phyloP scores from a whole-genome alignment of 2,797 vertebrate genomes.

The Aldrovandia affinis region DNA sequence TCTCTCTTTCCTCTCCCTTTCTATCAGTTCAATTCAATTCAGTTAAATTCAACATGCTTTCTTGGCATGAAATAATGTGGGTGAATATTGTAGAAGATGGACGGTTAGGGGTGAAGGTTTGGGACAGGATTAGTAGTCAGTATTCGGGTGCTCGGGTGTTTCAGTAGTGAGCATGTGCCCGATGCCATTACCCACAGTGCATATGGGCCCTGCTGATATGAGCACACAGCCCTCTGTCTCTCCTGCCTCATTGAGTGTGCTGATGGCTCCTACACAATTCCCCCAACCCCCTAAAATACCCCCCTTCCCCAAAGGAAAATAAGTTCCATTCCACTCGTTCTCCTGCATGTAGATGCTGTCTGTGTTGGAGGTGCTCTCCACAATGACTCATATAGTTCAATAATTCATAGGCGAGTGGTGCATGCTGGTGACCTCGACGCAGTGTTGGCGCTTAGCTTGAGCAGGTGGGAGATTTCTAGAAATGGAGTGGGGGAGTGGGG shows the following conservation, averaged over 20 bases:
- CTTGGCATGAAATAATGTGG: too few species aligned
- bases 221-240: neutral
- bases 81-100: too few species aligned
- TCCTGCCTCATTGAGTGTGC: constrained; percentile 23
- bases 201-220: constrained; percentile 32
- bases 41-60: too few species aligned
- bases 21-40: too few species aligned
- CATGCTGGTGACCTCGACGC: neutral
- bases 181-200: constrained; percentile 33
- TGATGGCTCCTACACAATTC: neutral
- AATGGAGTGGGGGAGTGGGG: neutral
- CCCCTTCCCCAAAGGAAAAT: neutral
- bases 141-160: too few species aligned
- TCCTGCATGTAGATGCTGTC: neutral
- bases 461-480: neutral
- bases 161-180: constrained; percentile 40
- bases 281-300: neutral
- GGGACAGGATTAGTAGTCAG: too few species aligned
- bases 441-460: neutral
- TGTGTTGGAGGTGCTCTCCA: neutral
- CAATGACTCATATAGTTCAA: constrained; percentile 10
- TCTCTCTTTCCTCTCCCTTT: neutral
- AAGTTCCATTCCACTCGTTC: neutral
- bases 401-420: constrained; percentile 26
- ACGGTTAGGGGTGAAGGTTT: too few species aligned